phyloP scores from a whole-genome alignment of 2,113 vertebrate species.

The Pelecanus crispus region DNA sequence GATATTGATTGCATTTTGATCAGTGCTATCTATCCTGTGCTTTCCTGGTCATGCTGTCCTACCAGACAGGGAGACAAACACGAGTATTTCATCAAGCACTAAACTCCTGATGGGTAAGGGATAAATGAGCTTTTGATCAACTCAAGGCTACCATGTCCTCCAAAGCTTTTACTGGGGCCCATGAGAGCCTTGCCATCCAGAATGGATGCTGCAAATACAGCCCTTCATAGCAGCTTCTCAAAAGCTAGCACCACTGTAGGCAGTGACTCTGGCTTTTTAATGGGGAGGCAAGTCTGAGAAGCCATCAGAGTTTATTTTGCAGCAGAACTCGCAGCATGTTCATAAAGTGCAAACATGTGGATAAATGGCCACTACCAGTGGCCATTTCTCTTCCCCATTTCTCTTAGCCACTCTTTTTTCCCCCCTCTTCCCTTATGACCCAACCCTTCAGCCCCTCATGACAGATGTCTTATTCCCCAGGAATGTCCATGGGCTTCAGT shows the following conservation, averaged over 20 bases:
- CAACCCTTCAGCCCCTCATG: background rate
- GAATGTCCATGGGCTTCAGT: background rate
- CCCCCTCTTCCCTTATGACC: background rate
- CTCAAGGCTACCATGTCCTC: background rate
- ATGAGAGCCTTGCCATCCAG: background rate
- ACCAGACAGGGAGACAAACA: background rate
- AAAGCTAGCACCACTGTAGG: background rate
- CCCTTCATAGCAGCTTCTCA: background rate
- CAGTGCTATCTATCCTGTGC: background rate
- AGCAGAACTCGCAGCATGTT: background rate
- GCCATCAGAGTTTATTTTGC: background rate
- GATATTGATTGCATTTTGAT: constrained; percentile 16
- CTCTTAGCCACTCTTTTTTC: background rate
- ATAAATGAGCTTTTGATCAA: constrained; percentile 26
- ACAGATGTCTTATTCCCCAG: background rate
- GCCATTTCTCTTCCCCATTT: background rate
- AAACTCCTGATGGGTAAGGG: background rate
- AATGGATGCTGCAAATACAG: background rate
- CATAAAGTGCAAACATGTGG: background rate
- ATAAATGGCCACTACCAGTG: background rate
- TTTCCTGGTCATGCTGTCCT: background rate
- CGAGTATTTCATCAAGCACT: constrained; percentile 1
- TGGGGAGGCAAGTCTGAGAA: background rate
- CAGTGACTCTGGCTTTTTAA: background rate
- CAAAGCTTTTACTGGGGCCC: background rate